These are phyloP conservation scores for Gallirallus australis DNA, from an alignment of 2,797 vertebrate species.

Conservation along the genomic window DNA sequence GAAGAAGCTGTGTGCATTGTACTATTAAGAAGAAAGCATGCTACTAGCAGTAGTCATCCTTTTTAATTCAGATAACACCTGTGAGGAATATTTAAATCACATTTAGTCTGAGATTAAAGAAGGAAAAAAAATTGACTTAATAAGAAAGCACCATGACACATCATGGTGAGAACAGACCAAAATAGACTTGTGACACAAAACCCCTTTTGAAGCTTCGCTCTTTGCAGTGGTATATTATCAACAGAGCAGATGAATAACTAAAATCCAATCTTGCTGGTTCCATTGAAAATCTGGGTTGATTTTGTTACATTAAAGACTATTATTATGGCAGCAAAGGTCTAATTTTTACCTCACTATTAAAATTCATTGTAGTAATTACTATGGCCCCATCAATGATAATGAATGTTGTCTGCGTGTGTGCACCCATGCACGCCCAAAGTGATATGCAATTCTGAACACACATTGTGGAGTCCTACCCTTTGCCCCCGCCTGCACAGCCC, in stretches of 20 bases:
- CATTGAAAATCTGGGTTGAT: conserved; percentile 61
- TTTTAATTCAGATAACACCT: conserved; percentile 56
- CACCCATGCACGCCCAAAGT: neutral
- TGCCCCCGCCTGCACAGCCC: neutral
- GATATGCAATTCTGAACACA: conserved; percentile 9
- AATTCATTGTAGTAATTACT: conserved; percentile 66
- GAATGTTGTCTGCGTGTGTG: neutral
- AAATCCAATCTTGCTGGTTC: conserved; percentile 56
- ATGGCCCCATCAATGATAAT: conserved; percentile 51
- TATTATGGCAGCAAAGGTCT: conserved; percentile 41
- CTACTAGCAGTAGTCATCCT: conserved; percentile 24
- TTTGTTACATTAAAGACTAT: conserved; percentile 61
- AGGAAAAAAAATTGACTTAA: conserved; percentile 33
- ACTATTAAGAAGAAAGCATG: conserved; percentile 50
- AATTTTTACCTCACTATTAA: conserved; percentile 49
- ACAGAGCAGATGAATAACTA: conserved; percentile 67
- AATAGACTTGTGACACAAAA: conserved; percentile 69
- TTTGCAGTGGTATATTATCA: conserved; percentile 53
- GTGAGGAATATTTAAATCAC: conserved; percentile 53
- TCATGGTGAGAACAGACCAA: conserved; percentile 58
- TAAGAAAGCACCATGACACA: conserved; percentile 54
- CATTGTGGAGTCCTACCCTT: neutral
- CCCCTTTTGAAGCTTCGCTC: conserved; percentile 33
- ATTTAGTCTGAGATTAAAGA: conserved; percentile 37
- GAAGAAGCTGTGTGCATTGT: conserved; percentile 57